Evolutionary conservation across 1,140 invertebrate species (phyloP), one percentile per base, ranked within the genome.

Genomic region (Manduca sexta): DNA sequence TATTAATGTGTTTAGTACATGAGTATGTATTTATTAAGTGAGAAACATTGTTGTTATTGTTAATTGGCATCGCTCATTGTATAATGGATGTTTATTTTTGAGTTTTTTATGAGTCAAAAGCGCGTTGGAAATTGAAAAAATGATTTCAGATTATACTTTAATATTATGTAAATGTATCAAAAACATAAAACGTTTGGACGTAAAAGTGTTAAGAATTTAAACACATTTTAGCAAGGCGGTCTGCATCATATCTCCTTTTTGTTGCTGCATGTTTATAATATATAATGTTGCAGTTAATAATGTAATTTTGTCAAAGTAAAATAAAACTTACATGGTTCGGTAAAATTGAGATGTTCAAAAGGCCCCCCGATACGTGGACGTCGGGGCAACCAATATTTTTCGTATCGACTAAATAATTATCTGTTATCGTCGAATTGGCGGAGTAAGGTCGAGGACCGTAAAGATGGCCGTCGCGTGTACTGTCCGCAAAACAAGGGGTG

Each of bases 371-470:
- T 68, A 64, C 63, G 56, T 57, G 50, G 46, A 46, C 54, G 53
- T 62, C 56, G 49, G 46, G 42, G 53, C 60, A 56, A 65, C 73
- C 67, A 74, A 78, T 75, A 79, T 71, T 78, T 75, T 78, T 78
- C 64, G 69, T 74, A 77, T 69, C 66, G 60, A 49, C 61, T 55
- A 68, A 80, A 75, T 83, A 80, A 83, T 78, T 81, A 81, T 70
- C 70, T 74, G 69, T 64, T 83, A 78, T 84, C 74, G 69, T 56
- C 56, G 65, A 72, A 77, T 74, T 76, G 72, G 76, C 74, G 59
- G 64, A 35, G 48, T 52, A 64, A 52, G 65, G 60, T 64, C 55
- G 66, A 50, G 50, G 60, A 75, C 56, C 66, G 49, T 58, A 73
- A 82, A 80, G 41, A 75, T 79, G 74, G 73, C 74, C 54, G 65